Base-by-base conservation (phyloP, 2,888 invertebrate species). In the Sinelater perroti region DNA sequence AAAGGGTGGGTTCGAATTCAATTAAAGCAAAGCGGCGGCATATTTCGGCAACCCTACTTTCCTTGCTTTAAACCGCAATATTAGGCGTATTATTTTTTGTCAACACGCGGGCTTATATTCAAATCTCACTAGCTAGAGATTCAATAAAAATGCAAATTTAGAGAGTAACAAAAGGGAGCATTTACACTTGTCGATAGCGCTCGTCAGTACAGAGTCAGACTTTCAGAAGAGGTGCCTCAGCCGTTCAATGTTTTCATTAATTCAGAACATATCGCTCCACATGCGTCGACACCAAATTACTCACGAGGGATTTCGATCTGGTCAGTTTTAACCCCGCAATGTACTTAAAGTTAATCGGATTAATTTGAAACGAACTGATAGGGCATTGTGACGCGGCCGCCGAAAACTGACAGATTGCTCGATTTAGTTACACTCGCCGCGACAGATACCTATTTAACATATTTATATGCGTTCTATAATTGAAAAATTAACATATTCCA, bases 31-130 rank as follows among this genome's bases (percentile, higher is more conserved):
- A 59, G 52, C 60, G 64, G 66, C 63, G 78, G 58, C 72, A 56
- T 74, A 80, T 67, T 66, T 80, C 75, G 78, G 80, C 66, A 66
- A 68, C 65, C 63, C 63, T 57, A 62, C 69, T 61, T 70, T 71
- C 65, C 61, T 67, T 59, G 62, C 65, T 64, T 65, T 62, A 53
- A 73, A 72, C 72, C 73, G 82, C 82, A 81, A 84, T 84, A 84
- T 84, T 83, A 83, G 83, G 81, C 82, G 83, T 83, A 83, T 84
- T 82, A 84, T 83, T 84, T 84, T 85, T 84, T 84, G 84, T 77
- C 75, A 73, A 75, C 78, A 77, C 76, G 74, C 71, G 67, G 75
- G 76, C 76, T 77, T 77, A 75, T 76, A 78, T 78, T 78, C 74
- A 78, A 77, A 78, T 78, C 78, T 76, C 71, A 70, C 70, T 67